phyloP scores from a whole-genome alignment of 2,113 vertebrate genomes.

The Climacteris rufus region DNA sequence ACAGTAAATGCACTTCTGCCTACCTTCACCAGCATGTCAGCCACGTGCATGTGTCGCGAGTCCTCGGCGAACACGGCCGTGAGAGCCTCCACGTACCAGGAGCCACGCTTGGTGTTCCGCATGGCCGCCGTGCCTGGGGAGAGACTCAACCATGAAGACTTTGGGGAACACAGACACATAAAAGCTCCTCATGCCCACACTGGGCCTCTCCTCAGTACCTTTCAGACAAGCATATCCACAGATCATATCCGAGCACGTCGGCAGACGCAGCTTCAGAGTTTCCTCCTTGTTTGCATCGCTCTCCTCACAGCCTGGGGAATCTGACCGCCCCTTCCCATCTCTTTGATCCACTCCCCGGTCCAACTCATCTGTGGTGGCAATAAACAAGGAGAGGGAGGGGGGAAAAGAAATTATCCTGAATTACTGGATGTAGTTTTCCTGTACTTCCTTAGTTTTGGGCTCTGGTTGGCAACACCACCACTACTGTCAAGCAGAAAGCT shows the following conservation, averaged over 20 bases:
- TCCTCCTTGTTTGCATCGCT: constrained; percentile 83
- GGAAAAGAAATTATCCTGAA: neutral
- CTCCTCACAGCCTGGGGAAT: constrained; percentile 81
- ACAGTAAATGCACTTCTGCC: neutral
- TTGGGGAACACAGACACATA: neutral
- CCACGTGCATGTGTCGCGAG: constrained; percentile 86
- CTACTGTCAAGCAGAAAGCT: neutral
- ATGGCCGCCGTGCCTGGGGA: constrained; percentile 89
- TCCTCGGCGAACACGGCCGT: constrained; percentile 80
- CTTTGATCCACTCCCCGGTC: constrained; percentile 91
- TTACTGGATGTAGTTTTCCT: neutral
- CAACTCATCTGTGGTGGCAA: constrained; percentile 58
- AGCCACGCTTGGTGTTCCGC: constrained; percentile 94
- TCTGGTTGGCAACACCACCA: neutral
- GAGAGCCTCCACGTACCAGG: constrained; percentile 95
- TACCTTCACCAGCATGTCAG: constrained; percentile 96
- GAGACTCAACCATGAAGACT: neutral
- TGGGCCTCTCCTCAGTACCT: constrained; percentile 78
- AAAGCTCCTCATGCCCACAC: neutral
- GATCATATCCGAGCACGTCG: constrained; percentile 94
- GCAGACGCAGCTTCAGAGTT: constrained; percentile 81
- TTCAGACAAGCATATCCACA: constrained; percentile 93
- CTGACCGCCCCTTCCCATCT: constrained; percentile 79
- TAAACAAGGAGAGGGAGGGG: neutral
- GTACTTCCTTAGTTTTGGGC: neutral